A percentile compares a stretch with the other conserved stretches of the same genome.
Conservation (phyloP, 2,888 invertebrate genomes). For the Calameuta idolon region DNA sequence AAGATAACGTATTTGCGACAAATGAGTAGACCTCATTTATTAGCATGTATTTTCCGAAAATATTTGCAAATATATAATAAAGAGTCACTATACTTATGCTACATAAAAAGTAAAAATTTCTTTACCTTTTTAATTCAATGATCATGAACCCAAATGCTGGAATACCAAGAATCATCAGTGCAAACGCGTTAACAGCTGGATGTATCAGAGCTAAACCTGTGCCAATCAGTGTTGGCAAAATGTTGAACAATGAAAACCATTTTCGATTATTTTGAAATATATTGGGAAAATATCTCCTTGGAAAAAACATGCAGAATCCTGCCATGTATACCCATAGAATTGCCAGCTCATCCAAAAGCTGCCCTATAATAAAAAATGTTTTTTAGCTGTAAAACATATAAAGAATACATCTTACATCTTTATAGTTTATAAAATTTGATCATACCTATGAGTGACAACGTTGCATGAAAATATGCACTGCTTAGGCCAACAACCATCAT, state of each 20-base stretch:
- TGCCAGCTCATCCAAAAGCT: slow-evolving; percentile 83
- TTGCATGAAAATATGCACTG: slow-evolving; percentile 89
- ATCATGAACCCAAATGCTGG: slow-evolving; percentile 78
- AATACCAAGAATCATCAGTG: slow-evolving; percentile 79
- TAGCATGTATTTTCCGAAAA: too few relatives aligned
- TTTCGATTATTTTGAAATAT: slow-evolving; percentile 76
- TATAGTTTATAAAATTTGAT: not conserved
- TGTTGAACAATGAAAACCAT: slow-evolving; percentile 73
- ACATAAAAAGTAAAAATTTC: not conserved
- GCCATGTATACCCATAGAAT: slow-evolving; percentile 87
- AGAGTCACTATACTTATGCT: not conserved
- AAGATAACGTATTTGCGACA: not conserved
- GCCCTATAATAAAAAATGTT: slow-evolving; percentile 69
- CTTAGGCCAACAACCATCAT: slow-evolving; percentile 83
- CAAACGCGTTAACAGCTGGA: slow-evolving; percentile 86
- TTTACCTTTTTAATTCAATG: slow-evolving; percentile 77
- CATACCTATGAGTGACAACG: slow-evolving; percentile 79
- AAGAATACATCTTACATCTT: not conserved
- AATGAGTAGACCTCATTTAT: too few relatives aligned
- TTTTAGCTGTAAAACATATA: not conserved
- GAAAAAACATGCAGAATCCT: slow-evolving; percentile 81
- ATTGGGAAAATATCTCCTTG: slow-evolving; percentile 77
- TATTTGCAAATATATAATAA: not conserved
- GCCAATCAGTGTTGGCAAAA: slow-evolving; percentile 73
- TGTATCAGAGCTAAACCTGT: slow-evolving; percentile 80